Conservation (phyloP, 2,797 vertebrate species). For the Pitangus sulphuratus region DNA sequence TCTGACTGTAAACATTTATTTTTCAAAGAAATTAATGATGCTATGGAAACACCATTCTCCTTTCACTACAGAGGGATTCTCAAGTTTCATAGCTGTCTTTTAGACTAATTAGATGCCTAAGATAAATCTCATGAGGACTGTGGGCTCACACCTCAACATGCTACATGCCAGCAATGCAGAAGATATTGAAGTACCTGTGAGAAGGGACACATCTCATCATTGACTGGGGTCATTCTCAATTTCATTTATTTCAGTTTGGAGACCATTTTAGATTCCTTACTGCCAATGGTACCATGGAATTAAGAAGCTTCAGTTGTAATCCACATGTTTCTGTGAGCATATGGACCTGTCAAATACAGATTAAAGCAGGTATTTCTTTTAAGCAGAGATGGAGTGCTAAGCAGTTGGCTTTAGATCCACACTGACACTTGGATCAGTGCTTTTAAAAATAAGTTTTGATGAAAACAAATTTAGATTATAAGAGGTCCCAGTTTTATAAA, state of each 20-base stretch:
- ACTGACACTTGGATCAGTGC: neutral
- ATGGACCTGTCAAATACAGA: neutral
- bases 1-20: neutral
- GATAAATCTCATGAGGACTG: neutral
- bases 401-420: neutral
- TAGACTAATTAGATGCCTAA: neutral
- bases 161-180: neutral
- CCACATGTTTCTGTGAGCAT: neutral
- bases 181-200: fast-evolving
- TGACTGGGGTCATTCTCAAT: neutral
- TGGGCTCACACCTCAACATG: neutral
- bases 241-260: neutral
- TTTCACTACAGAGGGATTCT: neutral
- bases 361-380: neutral
- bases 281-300: neutral
- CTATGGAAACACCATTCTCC: neutral
- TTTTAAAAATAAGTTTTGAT: neutral
- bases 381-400: neutral
- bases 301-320: neutral
- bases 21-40: neutral
- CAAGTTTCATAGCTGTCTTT: neutral
- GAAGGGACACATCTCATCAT: neutral
- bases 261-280: neutral
- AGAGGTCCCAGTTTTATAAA: neutral
- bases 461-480: neutral